These are phyloP conservation scores for Whitmania pigra DNA, from an alignment of 1,140 invertebrate species.

Conservation along the genomic window DNA sequence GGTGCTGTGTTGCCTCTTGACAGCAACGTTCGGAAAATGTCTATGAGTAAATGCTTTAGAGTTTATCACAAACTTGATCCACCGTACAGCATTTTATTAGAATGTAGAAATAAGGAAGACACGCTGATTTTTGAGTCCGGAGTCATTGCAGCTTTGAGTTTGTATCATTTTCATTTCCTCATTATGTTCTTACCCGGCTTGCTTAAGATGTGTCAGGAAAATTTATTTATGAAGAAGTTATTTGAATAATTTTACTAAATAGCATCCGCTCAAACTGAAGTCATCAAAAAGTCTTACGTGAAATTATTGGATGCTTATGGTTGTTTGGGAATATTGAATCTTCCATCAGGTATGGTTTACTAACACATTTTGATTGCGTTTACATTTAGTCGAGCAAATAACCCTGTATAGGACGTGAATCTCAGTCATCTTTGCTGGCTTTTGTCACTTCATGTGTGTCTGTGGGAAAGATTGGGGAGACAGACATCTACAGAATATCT, in stretches of 20 bases:
- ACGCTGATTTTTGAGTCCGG: conserved; percentile 78
- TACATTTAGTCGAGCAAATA: neutral
- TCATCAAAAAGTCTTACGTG: conserved; percentile 70
- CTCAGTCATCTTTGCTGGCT: conserved; percentile 70
- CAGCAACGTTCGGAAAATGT: conserved; percentile 49
- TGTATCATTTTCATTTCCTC: conserved; percentile 34
- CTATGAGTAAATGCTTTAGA: conserved; percentile 81
- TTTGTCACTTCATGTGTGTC: conserved; percentile 87
- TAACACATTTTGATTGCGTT: conserved; percentile 10
- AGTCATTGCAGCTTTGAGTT: conserved; percentile 68
- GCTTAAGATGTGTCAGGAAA: neutral
- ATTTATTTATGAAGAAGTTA: neutral
- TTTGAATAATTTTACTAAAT: conserved; percentile 26
- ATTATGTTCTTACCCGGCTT: neutral
- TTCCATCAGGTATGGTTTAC: conserved; percentile 54
- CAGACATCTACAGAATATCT: conserved; percentile 84
- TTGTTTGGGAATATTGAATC: conserved; percentile 73
- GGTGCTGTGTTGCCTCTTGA: no score
- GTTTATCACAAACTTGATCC: conserved; percentile 72
- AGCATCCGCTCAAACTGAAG: conserved; percentile 63
- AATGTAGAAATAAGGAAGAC: conserved; percentile 70
- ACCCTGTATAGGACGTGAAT: conserved; percentile 49
- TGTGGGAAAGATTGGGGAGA: conserved; percentile 79
- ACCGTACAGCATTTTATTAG: conserved; percentile 70
- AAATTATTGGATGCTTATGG: conserved; percentile 83